A percentile compares a stretch with the other conserved stretches of the same genome.
Conservation (phyloP, 2,888 invertebrate genomes). For the Amorpha juglandis region DNA sequence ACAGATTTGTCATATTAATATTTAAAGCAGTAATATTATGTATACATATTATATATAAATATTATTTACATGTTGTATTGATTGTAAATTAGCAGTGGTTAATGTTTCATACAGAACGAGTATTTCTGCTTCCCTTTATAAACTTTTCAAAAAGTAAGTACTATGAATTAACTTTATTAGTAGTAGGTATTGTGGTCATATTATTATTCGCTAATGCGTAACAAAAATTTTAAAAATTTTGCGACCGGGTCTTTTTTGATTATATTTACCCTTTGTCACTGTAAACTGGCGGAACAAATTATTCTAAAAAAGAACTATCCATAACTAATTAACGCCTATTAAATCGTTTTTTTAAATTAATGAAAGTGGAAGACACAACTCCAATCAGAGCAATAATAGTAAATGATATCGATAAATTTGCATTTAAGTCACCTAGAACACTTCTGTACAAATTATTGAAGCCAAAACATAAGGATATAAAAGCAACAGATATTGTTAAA, state of each 20-base stretch:
- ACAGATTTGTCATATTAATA: constrained; percentile 32
- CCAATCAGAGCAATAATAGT: constrained; percentile 54
- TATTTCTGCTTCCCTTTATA: no score
- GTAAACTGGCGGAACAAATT: neutral
- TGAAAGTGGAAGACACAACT: constrained; percentile 42
- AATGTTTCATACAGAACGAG: no score
- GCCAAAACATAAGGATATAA: constrained; percentile 49
- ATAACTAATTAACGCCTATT: constrained; percentile 23
- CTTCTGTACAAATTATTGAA: constrained; percentile 43
- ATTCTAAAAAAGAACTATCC: neutral
- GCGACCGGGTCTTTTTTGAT: no score
- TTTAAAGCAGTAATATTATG: neutral
- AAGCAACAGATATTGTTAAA: constrained; percentile 54
- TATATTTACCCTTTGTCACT: no score
- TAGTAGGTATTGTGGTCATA: no score
- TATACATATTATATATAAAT: neutral
- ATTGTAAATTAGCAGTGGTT: no score
- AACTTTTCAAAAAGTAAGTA: no score
- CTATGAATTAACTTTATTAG: no score
- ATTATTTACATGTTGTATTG: neutral
- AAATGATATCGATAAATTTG: constrained; percentile 50
- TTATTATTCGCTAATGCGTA: no score
- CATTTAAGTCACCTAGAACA: constrained; percentile 36
- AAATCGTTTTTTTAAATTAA: constrained; percentile 38
- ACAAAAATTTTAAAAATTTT: no score